phyloP scores from a whole-genome alignment of 2,797 vertebrate genomes.

The Coilia nasus region DNA sequence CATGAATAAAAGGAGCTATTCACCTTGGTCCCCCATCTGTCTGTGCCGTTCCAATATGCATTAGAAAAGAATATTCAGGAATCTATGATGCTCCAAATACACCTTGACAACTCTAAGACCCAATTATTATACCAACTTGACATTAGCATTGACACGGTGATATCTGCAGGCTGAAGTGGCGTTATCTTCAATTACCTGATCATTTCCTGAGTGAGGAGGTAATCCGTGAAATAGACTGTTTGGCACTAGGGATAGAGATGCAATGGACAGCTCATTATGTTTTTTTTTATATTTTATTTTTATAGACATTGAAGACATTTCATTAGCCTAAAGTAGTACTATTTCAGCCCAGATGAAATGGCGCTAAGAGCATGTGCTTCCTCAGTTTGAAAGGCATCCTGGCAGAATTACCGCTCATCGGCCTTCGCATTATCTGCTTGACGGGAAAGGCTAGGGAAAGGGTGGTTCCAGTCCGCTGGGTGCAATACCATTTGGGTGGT shows the following conservation, averaged over 20 bases:
- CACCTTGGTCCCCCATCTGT: constrained; percentile 55
- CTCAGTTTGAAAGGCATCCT: constrained; percentile 62
- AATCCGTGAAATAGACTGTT: constrained; percentile 66
- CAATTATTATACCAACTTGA: constrained; percentile 62
- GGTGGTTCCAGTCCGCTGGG: constrained; percentile 15
- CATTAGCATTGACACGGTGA: constrained; percentile 62
- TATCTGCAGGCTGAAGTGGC: constrained; percentile 61
- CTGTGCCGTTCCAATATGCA: constrained; percentile 47
- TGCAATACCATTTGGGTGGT: constrained; percentile 20
- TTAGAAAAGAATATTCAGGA: constrained; percentile 54
- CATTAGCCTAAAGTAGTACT: constrained; percentile 61
- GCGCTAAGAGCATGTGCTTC: constrained; percentile 69
- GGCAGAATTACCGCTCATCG: constrained; percentile 41
- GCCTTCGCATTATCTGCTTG: constrained; percentile 19
- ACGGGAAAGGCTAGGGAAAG: constrained; percentile 23
- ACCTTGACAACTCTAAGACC: constrained; percentile 60
- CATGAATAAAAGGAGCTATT: constrained; percentile 57
- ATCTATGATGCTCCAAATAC: constrained; percentile 53
- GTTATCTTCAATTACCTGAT: constrained; percentile 63
- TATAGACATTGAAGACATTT: constrained; percentile 56
- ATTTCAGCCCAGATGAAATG: constrained; percentile 46
- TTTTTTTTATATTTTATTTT: constrained; percentile 32
- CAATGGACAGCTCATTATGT: constrained; percentile 38
- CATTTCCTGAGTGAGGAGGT: constrained; percentile 60
- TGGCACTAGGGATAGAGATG: constrained; percentile 60